These are phyloP conservation scores for Scelioninae gen. 2 DNA, from an alignment of 2,888 invertebrate species.

Conservation along the genomic window DNA sequence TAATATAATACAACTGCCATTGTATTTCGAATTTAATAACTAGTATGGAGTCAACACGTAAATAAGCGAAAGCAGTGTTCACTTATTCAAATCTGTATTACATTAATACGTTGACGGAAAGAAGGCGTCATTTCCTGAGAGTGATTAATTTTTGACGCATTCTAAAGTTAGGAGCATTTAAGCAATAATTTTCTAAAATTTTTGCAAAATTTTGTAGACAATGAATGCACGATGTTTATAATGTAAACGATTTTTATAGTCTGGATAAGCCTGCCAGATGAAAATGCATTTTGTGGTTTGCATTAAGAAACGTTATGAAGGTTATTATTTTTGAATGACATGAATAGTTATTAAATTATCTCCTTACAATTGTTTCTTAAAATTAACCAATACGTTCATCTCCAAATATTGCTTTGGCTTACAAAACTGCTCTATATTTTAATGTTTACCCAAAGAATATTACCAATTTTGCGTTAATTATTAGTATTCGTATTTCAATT, in stretches of 20 bases:
- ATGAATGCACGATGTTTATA: constrained; percentile 2
- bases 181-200: constrained; percentile 13
- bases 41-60: constrained; percentile 30
- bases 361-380: neutral
- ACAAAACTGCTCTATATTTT: neutral
- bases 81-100: constrained; percentile 21
- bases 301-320: too few species aligned
- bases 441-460: neutral
- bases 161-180: constrained; percentile 15
- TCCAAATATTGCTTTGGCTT: neutral
- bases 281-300: neutral
- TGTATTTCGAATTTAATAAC: constrained; percentile 16
- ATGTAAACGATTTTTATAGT: constrained; percentile 8
- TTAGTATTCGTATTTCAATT: neutral
- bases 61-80: constrained; percentile 24
- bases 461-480: neutral
- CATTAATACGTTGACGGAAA: constrained; percentile 20
- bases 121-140: constrained; percentile 7
- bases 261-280: neutral
- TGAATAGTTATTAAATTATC: neutral
- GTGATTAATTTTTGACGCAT: constrained; percentile 8
- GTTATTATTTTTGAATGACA: neutral
- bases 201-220: constrained; percentile 10
- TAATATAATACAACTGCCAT: constrained; percentile 15
- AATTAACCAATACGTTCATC: neutral